These are phyloP conservation scores for Erebia ligea DNA, from an alignment of 2,888 invertebrate species.

Conservation along the genomic window DNA sequence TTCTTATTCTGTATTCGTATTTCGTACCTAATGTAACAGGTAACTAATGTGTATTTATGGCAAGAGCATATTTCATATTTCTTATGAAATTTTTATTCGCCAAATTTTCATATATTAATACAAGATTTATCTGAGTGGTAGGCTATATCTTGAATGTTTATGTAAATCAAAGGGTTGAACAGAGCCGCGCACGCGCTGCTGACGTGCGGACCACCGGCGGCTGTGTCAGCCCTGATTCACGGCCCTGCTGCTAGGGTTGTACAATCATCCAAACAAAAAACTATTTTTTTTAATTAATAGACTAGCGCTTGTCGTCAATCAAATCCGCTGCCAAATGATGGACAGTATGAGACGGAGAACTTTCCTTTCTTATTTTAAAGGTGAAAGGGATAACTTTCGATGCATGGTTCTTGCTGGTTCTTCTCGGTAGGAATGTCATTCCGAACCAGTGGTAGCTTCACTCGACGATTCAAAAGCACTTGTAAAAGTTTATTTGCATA, in stretches of 20 bases:
- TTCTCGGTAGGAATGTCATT: too few species aligned
- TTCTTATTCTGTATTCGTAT: not conserved
- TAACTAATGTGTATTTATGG: not conserved
- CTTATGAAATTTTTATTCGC: constrained; percentile 19
- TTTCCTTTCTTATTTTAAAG: too few species aligned
- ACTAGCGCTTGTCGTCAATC: too few species aligned
- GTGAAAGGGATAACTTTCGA: too few species aligned
- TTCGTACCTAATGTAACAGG: not conserved
- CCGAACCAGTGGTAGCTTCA: too few species aligned
- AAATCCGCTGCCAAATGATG: too few species aligned
- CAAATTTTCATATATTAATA: constrained; percentile 23
- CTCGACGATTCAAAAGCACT: too few species aligned
- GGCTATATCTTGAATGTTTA: constrained; percentile 48
- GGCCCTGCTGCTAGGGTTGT: constrained; percentile 64
- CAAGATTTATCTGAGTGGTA: constrained; percentile 22
- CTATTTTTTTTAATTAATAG: too few species aligned
- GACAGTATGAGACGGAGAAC: too few species aligned
- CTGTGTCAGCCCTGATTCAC: constrained; percentile 80
- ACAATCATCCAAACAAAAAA: constrained; percentile 2
- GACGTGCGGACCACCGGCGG: constrained; percentile 78
- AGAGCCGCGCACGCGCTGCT: constrained; percentile 69
- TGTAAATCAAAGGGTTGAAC: constrained; percentile 75
- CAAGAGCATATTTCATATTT: constrained; percentile 22
- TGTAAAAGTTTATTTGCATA: too few species aligned
- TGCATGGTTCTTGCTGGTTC: too few species aligned